Conservation (phyloP, 1,140 invertebrate species). For the Pararge aegeria region DNA sequence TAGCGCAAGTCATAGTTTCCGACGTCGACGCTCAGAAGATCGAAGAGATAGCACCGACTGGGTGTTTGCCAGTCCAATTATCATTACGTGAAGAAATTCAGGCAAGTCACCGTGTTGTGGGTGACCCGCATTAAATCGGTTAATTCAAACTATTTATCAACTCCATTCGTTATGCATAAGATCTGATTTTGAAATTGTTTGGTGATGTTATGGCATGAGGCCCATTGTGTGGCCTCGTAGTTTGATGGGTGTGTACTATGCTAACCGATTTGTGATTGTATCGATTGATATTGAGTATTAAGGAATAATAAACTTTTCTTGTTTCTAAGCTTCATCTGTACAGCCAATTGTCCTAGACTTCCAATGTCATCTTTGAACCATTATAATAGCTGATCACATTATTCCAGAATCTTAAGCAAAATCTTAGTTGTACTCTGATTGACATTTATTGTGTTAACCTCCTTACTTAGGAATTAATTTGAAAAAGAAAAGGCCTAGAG, state of each 20-base stretch:
- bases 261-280: constrained; percentile 68
- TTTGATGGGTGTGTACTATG: constrained; percentile 73
- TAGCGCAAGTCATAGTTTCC: constrained; percentile 75
- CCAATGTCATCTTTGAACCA: no score
- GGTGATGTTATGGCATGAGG: constrained; percentile 72
- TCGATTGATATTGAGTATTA: constrained; percentile 49
- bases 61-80: constrained; percentile 80
- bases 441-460: no score
- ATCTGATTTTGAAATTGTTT: constrained; percentile 79
- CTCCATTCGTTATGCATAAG: constrained; percentile 77
- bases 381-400: no score
- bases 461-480: no score
- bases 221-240: constrained; percentile 65
- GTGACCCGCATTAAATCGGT: constrained; percentile 79
- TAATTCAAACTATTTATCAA: constrained; percentile 80
- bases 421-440: no score
- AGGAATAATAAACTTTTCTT: constrained; percentile 23
- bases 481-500: not conserved
- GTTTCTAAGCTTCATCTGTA: constrained; percentile 6
- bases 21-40: constrained; percentile 67
- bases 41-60: constrained; percentile 62
- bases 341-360: not conserved
- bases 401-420: no score
- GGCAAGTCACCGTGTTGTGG: constrained; percentile 69
- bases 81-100: constrained; percentile 69